Conservation (phyloP, 2,113 vertebrate species). For the Zosterops hypoxanthus region DNA sequence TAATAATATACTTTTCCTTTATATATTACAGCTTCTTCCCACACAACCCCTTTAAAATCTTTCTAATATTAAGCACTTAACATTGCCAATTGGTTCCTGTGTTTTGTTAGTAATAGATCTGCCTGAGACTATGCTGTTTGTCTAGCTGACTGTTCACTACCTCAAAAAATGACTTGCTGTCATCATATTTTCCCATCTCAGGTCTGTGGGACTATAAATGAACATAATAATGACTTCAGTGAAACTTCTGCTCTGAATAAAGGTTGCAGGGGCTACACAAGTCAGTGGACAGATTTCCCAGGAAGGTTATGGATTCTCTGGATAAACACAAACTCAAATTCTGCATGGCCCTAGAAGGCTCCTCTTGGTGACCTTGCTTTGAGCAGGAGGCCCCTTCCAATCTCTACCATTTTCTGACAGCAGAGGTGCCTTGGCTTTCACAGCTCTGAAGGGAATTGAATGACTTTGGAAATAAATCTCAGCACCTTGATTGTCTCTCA, state of each 20-base stretch:
- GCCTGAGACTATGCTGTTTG: not conserved
- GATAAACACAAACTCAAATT: not conserved
- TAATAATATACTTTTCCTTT: not conserved
- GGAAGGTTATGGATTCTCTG: not conserved
- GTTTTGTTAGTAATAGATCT: not conserved
- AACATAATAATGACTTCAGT: not conserved
- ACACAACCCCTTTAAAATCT: not conserved
- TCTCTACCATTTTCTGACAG: not conserved
- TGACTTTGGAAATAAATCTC: not conserved
- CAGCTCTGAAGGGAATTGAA: not conserved
- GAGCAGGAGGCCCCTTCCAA: not conserved
- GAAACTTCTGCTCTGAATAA: not conserved
- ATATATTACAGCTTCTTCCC: not conserved
- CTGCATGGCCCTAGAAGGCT: not conserved
- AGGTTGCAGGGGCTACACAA: not conserved
- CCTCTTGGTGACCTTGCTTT: not conserved
- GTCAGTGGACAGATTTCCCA: not conserved
- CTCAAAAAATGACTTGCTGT: not conserved
- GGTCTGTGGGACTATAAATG: not conserved
- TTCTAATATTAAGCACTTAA: not conserved
- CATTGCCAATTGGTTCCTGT: rapidly evolving
- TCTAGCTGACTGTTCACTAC: not conserved
- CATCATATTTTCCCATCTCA: not conserved
- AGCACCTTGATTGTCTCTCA: not conserved
- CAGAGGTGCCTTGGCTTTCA: not conserved